A percentile compares a stretch with the other conserved stretches of the same genome.
These are phyloP conservation scores for Steinernema khuongi DNA, from an alignment of 1,140 invertebrate genomes.

Conservation along the genomic window DNA sequence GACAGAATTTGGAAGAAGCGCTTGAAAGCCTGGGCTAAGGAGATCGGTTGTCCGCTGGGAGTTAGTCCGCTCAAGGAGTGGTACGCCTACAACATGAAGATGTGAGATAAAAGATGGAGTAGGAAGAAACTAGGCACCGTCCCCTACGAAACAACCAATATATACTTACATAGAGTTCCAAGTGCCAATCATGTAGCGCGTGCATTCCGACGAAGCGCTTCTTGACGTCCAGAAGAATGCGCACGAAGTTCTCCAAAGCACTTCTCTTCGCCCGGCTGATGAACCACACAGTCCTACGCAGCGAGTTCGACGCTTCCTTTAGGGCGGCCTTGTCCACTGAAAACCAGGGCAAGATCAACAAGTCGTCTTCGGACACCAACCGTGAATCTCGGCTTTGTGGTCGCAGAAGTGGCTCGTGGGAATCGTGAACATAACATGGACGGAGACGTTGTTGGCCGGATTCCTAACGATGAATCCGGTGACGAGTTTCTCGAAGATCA, in stretches of 20 bases:
- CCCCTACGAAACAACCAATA: constrained; percentile 19
- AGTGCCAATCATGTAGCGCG: constrained; percentile 87
- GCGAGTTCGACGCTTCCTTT: constrained; percentile 83
- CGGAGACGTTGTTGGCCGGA: too few relatives aligned
- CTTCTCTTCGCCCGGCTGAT: constrained; percentile 96
- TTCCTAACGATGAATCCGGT: too few relatives aligned
- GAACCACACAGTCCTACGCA: constrained; percentile 90
- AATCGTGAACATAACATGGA: too few relatives aligned
- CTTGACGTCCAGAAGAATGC: constrained; percentile 81
- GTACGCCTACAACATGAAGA: constrained; percentile 73
- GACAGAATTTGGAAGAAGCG: constrained; percentile 81
- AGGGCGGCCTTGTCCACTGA: constrained; percentile 75
- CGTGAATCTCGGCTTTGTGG: background rate
- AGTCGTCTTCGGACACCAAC: background rate
- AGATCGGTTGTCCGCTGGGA: constrained; percentile 80
- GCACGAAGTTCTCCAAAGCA: constrained; percentile 88
- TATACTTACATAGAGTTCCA: constrained; percentile 74
- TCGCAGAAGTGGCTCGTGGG: background rate
- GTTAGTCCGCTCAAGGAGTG: constrained; percentile 89
- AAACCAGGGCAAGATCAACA: constrained; percentile 39
- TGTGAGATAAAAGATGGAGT: constrained; percentile 23
- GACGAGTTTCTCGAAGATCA: too few relatives aligned
- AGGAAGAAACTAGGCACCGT: constrained; percentile 20
- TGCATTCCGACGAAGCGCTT: constrained; percentile 81
- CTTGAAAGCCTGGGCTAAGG: constrained; percentile 81